A percentile compares a stretch with the other conserved stretches of the same genome.
These are phyloP conservation scores for Bucco capensis DNA, from an alignment of 2,113 vertebrate species.

Conservation along the genomic window DNA sequence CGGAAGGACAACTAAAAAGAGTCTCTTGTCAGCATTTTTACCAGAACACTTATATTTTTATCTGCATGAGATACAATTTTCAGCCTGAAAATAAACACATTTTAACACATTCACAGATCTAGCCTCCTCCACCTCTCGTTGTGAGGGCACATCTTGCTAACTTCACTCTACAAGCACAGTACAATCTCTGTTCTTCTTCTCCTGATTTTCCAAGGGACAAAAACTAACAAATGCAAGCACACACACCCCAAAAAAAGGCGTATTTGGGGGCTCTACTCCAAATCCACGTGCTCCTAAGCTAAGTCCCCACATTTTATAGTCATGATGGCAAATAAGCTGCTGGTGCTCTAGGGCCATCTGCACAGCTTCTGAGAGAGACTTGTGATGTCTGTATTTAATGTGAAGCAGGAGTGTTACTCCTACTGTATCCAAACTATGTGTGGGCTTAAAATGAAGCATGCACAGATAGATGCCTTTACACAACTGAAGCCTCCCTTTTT, in stretches of 20 bases:
- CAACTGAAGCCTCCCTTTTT: not conserved
- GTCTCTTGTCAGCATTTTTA: constrained; percentile 25
- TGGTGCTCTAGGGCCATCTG: not conserved
- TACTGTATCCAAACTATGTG: not conserved
- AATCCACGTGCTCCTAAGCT: not conserved
- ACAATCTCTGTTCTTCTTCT: not conserved
- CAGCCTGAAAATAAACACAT: constrained; percentile 11
- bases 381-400: not conserved
- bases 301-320: not conserved
- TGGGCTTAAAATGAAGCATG: not conserved
- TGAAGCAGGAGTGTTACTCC: not conserved
- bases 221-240: not conserved
- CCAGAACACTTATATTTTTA: not conserved
- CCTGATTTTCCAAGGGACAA: not conserved
- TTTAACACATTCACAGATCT: not conserved
- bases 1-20: not conserved
- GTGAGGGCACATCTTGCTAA: not conserved
- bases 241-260: not conserved
- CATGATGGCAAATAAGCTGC: not conserved
- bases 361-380: not conserved
- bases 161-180: not conserved
- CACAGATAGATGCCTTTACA: not conserved
- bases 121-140: not conserved
- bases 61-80: not conserved
- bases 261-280: not conserved